Percentiles rank a stretch among this genome's conserved stretches.
phyloP scores from a whole-genome alignment of 1,140 invertebrate genomes.

The Phenacoccus solenopsis region DNA sequence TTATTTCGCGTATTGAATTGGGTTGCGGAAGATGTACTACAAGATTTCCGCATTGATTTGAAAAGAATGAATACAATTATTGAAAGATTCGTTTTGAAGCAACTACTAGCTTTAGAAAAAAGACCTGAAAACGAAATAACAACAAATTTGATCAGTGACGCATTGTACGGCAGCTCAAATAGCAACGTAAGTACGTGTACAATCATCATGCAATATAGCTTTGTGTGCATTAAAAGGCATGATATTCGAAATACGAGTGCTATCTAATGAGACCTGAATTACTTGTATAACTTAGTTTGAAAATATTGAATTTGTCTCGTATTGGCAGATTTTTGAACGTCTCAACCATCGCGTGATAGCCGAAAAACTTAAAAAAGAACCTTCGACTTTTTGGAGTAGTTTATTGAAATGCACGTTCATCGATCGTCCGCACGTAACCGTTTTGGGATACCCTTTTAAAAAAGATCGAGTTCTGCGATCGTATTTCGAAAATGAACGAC shows the following conservation, averaged over 20 bases:
- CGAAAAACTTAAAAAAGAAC: conserved; percentile 47
- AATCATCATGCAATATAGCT: conserved; percentile 49
- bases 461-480: conserved; percentile 45
- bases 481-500: conserved; percentile 49
- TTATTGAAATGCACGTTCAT: conserved; percentile 59
- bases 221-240: conserved; percentile 18
- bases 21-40: conserved; percentile 38
- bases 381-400: conserved; percentile 53
- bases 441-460: conserved; percentile 43
- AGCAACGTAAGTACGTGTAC: conserved; percentile 50
- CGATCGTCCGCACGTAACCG: conserved; percentile 39
- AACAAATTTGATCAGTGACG: conserved; percentile 63
- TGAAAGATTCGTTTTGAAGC: conserved; percentile 54
- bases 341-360: conserved; percentile 55
- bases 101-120: conserved; percentile 57
- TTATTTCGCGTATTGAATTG: conserved; percentile 41
- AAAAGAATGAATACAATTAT: conserved; percentile 57
- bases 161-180: conserved; percentile 61
- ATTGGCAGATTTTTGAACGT: conserved; percentile 50
- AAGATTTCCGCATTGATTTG: conserved; percentile 54
- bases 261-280: too few species aligned
- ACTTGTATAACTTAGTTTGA: too few species aligned
- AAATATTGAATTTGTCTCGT: background rate
- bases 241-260: too few species aligned
- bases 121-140: conserved; percentile 61